phyloP scores from a whole-genome alignment of 2,113 vertebrate genomes.

The Zosterops japonicus region DNA sequence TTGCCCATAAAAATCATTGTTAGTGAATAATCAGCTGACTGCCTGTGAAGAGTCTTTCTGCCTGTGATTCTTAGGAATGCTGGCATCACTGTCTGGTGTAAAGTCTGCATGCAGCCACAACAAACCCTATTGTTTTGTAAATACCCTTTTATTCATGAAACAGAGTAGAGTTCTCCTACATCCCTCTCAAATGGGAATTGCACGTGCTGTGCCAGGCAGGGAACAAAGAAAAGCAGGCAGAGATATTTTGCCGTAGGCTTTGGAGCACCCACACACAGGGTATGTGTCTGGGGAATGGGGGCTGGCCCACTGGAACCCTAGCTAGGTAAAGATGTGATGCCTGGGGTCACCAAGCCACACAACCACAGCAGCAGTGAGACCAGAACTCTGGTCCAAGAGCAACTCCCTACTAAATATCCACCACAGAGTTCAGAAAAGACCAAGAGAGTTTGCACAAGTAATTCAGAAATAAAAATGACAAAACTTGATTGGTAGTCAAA shows the following conservation, averaged over 20 bases:
- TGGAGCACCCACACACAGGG: background rate
- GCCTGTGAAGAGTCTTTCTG: constrained; percentile 32
- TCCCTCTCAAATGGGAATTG: background rate
- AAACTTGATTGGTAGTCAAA: background rate
- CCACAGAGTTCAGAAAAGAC: background rate
- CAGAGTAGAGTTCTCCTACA: background rate
- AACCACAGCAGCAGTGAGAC: background rate
- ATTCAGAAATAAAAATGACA: background rate
- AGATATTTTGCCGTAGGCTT: background rate
- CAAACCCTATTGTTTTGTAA: constrained; percentile 48
- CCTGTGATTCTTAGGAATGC: constrained; percentile 27
- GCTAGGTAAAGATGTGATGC: background rate
- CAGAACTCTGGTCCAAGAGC: background rate
- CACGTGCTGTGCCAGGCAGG: background rate
- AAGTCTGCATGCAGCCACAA: constrained; percentile 33
- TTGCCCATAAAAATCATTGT: background rate
- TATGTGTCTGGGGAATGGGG: background rate
- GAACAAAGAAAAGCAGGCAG: background rate
- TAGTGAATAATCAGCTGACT: constrained; percentile 25
- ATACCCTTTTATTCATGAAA: constrained; percentile 34
- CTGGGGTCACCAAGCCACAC: background rate
- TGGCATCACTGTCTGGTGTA: background rate
- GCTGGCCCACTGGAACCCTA: accelerated
- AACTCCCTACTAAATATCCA: background rate
- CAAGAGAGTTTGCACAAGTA: background rate